phyloP scores from a whole-genome alignment of 1,140 invertebrate species.

The Neuroterus valhalla region DNA sequence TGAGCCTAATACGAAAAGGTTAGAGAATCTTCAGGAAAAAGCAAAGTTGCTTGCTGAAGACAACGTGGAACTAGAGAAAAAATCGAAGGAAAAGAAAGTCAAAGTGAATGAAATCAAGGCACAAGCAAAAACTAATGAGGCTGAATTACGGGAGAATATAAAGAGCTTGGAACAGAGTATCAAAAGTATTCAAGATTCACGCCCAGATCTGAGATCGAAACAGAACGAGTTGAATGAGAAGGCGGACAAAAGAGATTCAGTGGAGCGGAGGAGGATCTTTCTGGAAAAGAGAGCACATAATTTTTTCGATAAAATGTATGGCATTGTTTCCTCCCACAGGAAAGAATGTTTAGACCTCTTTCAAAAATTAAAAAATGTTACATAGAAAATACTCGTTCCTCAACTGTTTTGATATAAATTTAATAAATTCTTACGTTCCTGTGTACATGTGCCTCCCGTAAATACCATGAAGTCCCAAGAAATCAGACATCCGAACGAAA shows the following conservation, averaged over 20 bases:
- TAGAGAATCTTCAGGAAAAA: slow-evolving; percentile 4
- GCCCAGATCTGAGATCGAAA: not conserved
- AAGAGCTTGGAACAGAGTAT: slow-evolving; percentile 18
- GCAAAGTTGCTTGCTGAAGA: not conserved
- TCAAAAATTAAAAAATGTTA: not conserved
- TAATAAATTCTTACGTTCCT: too few species aligned
- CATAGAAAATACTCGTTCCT: not conserved
- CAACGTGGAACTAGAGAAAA: not conserved
- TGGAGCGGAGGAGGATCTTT: slow-evolving; percentile 8
- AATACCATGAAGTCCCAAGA: too few species aligned
- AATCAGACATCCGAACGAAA: too few species aligned
- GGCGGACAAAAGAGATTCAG: not conserved
- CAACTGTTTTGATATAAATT: too few species aligned
- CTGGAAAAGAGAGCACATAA: not conserved
- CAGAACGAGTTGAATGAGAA: slow-evolving; percentile 18
- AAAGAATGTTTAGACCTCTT: slow-evolving; percentile 3
- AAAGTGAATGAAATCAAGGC: slow-evolving; percentile 1
- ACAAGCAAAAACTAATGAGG: not conserved
- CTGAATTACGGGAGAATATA: not conserved
- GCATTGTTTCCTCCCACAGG: not conserved
- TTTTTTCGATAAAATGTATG: slow-evolving; percentile 9
- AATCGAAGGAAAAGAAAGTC: not conserved
- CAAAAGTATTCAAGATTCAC: not conserved
- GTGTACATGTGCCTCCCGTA: too few species aligned
- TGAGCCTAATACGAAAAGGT: not conserved